Evolutionary conservation across 2,113 vertebrate species (phyloP).

Genomic region (Eulemur rufifrons): DNA sequence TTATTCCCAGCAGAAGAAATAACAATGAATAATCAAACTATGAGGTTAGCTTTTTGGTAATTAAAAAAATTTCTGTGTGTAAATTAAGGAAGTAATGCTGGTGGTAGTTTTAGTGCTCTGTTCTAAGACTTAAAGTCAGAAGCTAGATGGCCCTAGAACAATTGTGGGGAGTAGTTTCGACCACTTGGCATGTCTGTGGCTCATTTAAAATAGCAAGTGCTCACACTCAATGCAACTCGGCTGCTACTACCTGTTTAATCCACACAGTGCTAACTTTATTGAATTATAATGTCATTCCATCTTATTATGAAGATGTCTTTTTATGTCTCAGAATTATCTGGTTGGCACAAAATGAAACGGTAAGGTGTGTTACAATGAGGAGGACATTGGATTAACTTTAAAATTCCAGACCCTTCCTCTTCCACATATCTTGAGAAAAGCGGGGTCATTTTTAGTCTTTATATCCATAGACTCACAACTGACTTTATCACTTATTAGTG

Average conservation of each 20-base stretch:
- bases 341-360: neutral
- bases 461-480: neutral
- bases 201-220: slow-evolving; percentile 5
- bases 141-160: neutral
- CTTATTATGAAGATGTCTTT: neutral
- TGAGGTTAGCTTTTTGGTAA: neutral
- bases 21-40: neutral
- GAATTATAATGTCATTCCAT: neutral
- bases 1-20: neutral
- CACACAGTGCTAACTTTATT: neutral
- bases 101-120: neutral
- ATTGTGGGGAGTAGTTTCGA: neutral
- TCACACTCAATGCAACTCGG: neutral
- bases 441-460: neutral
- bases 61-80: neutral
- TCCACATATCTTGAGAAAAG: neutral
- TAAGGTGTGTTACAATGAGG: neutral
- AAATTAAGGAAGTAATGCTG: neutral
- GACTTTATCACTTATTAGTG: neutral
- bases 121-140: neutral
- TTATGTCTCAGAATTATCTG: neutral
- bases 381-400: neutral
- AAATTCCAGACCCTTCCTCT: neutral
- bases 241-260: neutral
- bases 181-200: neutral